phyloP scores from a whole-genome alignment of 2,113 vertebrate genomes.

The Cercopithecus mona region DNA sequence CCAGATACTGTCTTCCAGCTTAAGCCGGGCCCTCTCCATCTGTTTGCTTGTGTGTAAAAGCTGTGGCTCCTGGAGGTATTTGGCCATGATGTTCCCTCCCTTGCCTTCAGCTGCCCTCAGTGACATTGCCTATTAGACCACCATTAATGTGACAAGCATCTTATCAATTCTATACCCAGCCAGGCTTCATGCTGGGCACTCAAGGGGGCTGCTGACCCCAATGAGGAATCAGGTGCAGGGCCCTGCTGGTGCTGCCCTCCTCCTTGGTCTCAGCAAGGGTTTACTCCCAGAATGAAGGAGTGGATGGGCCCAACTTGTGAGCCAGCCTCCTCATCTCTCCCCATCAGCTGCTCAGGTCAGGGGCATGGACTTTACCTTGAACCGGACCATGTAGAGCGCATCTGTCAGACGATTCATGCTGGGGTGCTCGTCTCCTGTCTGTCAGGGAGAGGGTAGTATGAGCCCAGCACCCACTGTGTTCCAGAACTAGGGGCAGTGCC shows the following conservation, averaged over 20 bases:
- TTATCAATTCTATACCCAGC: neutral
- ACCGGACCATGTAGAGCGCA: slow-evolving; percentile 96
- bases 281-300: neutral
- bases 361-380: slow-evolving; percentile 87
- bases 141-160: neutral
- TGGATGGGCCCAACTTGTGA: neutral
- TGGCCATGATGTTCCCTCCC: neutral
- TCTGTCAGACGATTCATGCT: slow-evolving; percentile 94
- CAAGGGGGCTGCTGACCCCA: neutral
- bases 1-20: neutral
- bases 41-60: neutral
- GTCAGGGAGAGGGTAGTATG: slow-evolving; percentile 27
- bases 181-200: neutral
- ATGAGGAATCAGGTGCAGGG: neutral
- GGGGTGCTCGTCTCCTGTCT: slow-evolving; percentile 92
- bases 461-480: neutral
- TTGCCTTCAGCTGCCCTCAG: neutral
- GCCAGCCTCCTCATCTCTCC: neutral
- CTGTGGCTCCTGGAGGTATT: neutral
- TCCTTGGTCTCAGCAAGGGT: neutral
- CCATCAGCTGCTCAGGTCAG: neutral
- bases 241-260: neutral
- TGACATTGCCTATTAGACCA: neutral
- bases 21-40: neutral
- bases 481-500: neutral